phyloP scores from a whole-genome alignment of 2,797 vertebrate species.

The Gymnoscopelus microlampas region DNA sequence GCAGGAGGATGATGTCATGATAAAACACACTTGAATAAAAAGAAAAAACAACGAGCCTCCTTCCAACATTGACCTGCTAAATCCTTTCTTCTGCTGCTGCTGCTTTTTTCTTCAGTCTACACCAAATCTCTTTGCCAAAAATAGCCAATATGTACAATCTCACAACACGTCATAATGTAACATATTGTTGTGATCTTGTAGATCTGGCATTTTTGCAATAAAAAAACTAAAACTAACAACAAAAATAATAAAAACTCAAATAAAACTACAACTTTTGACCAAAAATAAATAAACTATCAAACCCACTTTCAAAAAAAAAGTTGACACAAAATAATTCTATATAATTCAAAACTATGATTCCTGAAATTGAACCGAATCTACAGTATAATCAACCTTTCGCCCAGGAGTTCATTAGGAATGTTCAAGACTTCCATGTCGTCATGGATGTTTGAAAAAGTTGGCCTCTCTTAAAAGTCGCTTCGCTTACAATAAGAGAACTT shows the following conservation, averaged over 20 bases:
- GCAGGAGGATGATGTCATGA: constrained; percentile 70
- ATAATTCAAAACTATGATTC: background rate
- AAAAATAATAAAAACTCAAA: no score
- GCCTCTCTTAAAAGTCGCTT: no score
- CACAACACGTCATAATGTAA: no score
- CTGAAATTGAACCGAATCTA: constrained; percentile 15
- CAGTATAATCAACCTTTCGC: constrained; percentile 21
- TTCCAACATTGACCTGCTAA: constrained; percentile 53
- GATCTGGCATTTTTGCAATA: no score
- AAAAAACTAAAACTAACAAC: no score
- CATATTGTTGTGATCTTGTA: no score
- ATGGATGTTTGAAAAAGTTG: constrained; percentile 8
- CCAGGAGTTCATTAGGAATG: constrained; percentile 7
- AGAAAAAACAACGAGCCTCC: constrained; percentile 78
- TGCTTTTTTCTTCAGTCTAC: constrained; percentile 3
- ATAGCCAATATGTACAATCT: no score
- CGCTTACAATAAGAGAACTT: constrained; percentile 6
- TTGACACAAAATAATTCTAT: no score
- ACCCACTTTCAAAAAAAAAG: no score
- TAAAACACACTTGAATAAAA: constrained; percentile 80
- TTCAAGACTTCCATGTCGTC: background rate
- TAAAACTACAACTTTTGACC: no score
- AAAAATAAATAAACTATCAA: no score
- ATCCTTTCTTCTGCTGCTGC: constrained; percentile 40
- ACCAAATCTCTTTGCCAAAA: no score